Conservation (phyloP, 2,113 vertebrate genomes). For the Xiphorhynchus elegans region DNA sequence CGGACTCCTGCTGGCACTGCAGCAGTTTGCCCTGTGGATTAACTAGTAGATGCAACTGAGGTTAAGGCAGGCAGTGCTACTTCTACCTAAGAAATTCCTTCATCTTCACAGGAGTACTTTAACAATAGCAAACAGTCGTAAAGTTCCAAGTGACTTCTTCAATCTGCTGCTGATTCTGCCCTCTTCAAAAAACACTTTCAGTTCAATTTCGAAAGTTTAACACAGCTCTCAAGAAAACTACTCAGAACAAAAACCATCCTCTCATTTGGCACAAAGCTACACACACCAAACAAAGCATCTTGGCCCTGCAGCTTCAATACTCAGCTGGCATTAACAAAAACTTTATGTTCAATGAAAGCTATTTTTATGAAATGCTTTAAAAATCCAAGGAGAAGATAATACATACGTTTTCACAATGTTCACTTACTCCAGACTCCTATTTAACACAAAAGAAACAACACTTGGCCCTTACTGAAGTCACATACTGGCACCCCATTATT, state of each 20-base stretch:
- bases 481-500: neutral
- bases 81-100: neutral
- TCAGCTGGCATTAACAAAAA: neutral
- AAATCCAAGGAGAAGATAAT: neutral
- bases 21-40: neutral
- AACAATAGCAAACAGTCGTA: accelerated
- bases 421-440: neutral
- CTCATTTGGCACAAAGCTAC: neutral
- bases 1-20: neutral
- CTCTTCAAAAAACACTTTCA: neutral
- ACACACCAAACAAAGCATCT: neutral
- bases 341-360: neutral
- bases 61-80: neutral
- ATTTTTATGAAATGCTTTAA: neutral
- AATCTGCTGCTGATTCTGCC: neutral
- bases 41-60: neutral
- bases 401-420: neutral
- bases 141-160: neutral
- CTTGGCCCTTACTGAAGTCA: neutral
- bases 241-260: neutral
- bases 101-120: neutral
- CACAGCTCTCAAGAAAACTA: neutral
- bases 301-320: neutral
- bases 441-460: neutral
- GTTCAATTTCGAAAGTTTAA: neutral